Conservation (phyloP, 2,113 vertebrate species). For the Accipiter virgatus region DNA sequence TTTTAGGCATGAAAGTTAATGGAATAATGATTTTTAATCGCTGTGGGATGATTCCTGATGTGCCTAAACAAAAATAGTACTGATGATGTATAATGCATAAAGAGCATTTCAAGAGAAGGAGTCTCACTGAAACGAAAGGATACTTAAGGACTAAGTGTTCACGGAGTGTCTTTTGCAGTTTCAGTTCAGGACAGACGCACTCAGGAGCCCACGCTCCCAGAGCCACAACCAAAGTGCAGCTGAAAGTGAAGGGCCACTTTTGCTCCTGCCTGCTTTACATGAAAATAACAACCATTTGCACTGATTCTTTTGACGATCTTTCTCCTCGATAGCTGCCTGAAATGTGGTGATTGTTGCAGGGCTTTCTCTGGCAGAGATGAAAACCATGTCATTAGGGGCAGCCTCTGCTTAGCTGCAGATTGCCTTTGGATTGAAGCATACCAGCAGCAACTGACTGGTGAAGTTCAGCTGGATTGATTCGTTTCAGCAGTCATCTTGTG, state of each 20-base stretch:
- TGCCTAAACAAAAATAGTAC: conserved; percentile 64
- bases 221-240: background rate
- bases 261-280: background rate
- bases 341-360: background rate
- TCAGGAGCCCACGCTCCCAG: background rate
- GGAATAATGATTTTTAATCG: conserved; percentile 77
- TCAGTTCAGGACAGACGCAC: background rate
- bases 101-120: conserved; percentile 11
- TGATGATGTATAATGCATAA: conserved; percentile 51
- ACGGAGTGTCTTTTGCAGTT: background rate
- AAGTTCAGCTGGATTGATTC: background rate
- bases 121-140: background rate
- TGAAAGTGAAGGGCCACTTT: background rate
- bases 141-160: conserved; percentile 7
- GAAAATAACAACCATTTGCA: background rate
- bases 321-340: background rate
- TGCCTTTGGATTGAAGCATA: background rate
- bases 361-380: background rate
- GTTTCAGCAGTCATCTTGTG: background rate
- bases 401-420: background rate
- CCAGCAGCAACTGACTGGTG: background rate
- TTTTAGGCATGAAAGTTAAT: conserved; percentile 68
- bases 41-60: conserved; percentile 61
- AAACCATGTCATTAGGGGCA: background rate
- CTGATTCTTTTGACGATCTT: background rate